Conservation (phyloP, 2,113 vertebrate genomes). For the Petaurus breviceps region DNA sequence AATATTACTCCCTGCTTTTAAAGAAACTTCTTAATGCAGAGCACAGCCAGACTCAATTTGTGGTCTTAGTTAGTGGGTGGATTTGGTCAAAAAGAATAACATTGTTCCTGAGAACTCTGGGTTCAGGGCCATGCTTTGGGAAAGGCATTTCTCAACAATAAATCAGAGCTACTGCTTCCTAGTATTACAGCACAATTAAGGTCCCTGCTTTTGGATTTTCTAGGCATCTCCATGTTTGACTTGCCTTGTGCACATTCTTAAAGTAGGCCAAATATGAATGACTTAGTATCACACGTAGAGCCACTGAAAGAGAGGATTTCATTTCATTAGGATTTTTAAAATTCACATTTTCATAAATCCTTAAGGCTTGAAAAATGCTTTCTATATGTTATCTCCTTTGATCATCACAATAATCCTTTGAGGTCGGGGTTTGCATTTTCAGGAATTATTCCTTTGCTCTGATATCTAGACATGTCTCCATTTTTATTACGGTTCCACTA, state of each 20-base stretch:
- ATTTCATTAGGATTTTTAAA: not conserved
- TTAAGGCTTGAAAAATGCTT: not conserved
- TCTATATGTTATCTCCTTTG: not conserved
- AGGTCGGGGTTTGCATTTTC: not conserved
- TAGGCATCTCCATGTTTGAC: not conserved
- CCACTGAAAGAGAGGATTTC: not conserved
- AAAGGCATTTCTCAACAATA: accelerated
- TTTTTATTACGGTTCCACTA: not conserved
- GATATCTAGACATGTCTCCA: not conserved
- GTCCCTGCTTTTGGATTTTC: not conserved
- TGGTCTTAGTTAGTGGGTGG: not conserved
- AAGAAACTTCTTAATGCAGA: not conserved
- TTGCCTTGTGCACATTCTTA: not conserved
- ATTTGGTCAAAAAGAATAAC: not conserved
- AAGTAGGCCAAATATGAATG: not conserved
- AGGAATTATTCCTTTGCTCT: not conserved
- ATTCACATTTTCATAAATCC: not conserved
- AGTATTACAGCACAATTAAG: not conserved
- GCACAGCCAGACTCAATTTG: not conserved
- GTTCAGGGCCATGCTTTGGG: not conserved
- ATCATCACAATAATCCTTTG: not conserved
- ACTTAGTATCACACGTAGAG: not conserved
- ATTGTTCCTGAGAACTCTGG: not conserved
- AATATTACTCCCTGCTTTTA: not conserved
- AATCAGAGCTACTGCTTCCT: not conserved